Evolutionary conservation across 2,797 vertebrate species (phyloP).

Genomic region (Dallia pectoralis): DNA sequence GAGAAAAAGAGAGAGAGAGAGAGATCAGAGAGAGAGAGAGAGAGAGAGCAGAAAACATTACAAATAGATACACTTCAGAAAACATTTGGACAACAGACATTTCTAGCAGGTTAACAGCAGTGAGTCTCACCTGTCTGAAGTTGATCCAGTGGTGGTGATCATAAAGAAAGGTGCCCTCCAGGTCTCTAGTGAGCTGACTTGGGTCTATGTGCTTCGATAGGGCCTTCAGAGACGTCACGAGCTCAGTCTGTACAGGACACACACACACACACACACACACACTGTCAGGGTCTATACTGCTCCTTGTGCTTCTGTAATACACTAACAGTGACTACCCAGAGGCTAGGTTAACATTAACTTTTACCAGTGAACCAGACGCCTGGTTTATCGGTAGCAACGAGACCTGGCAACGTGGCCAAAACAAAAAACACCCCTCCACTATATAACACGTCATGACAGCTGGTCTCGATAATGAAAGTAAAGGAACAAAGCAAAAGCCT

Average conservation of each 20-base stretch:
- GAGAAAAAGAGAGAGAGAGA: constrained; percentile 8
- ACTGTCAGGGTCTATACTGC: background rate
- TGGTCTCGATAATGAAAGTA: background rate
- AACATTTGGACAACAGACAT: background rate
- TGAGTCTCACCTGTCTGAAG: constrained; percentile 77
- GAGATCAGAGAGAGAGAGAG: background rate
- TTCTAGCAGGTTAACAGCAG: background rate
- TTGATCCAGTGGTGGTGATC: constrained; percentile 80
- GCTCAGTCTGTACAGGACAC: constrained; percentile 71
- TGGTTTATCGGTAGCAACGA: too few relatives aligned
- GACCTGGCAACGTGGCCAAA: background rate
- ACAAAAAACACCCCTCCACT: background rate
- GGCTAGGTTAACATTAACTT: too few relatives aligned
- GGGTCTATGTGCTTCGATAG: constrained; percentile 79
- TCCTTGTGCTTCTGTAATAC: background rate
- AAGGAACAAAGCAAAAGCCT: background rate
- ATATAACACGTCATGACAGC: background rate
- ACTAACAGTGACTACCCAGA: background rate
- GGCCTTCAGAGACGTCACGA: constrained; percentile 78
- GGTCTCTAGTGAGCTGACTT: constrained; percentile 78
- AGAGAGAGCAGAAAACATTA: background rate
- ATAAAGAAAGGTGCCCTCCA: constrained; percentile 81
- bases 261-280: background rate
- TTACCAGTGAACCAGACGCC: too few relatives aligned
- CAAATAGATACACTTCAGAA: background rate